phyloP scores from a whole-genome alignment of 1,140 invertebrate genomes.

The Adelges cooleyi region DNA sequence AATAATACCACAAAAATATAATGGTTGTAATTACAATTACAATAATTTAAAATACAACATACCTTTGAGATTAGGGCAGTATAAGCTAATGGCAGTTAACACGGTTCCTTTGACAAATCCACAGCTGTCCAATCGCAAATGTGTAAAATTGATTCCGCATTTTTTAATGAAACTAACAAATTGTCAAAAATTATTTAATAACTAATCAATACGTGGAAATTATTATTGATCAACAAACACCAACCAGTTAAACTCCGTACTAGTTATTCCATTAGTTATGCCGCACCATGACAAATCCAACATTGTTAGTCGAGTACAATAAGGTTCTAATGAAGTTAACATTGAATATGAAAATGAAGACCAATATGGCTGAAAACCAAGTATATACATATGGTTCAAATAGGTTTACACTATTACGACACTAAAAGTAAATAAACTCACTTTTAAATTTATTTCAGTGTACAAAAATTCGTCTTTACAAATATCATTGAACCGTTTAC shows the following conservation, averaged over 20 bases:
- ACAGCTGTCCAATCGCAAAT: constrained; percentile 61
- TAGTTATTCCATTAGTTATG: constrained; percentile 47
- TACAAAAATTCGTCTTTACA: constrained; percentile 66
- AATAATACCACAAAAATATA: too few relatives aligned
- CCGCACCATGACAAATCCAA: constrained; percentile 82
- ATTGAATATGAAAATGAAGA: constrained; percentile 40
- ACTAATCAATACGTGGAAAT: too few relatives aligned
- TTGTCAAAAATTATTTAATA: too few relatives aligned
- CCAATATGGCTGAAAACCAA: constrained; percentile 43
- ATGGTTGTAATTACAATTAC: too few relatives aligned
- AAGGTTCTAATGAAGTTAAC: constrained; percentile 41
- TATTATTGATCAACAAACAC: constrained; percentile 35
- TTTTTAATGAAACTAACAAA: constrained; percentile 59
- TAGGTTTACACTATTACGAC: too few relatives aligned
- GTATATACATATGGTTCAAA: too few relatives aligned
- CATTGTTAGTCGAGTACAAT: constrained; percentile 59
- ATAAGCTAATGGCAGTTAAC: background rate
- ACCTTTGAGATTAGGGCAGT: background rate
- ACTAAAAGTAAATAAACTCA: constrained; percentile 35
- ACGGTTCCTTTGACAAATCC: constrained; percentile 52
- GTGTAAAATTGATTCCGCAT: constrained; percentile 53
- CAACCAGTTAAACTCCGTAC: constrained; percentile 48
- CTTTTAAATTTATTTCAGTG: constrained; percentile 63
- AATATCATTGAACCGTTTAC: constrained; percentile 58
- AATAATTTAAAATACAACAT: too few relatives aligned